These are phyloP conservation scores for Melitaea athalia DNA, from an alignment of 2,888 invertebrate species.

Conservation along the genomic window DNA sequence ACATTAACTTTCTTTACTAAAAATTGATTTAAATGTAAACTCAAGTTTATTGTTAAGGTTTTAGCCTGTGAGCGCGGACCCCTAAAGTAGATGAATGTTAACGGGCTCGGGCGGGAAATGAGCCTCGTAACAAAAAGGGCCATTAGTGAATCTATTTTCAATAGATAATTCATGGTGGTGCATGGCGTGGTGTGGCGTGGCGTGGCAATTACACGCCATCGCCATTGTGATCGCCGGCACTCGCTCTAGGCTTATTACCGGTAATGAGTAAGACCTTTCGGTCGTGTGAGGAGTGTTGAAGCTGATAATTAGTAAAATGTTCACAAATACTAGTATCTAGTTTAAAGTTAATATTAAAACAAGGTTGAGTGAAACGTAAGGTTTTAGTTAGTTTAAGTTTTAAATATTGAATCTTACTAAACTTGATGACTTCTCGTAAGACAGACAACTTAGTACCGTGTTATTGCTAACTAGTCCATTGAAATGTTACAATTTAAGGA, in stretches of 20 bases:
- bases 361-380: too few species aligned
- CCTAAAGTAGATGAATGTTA: slow-evolving; percentile 2
- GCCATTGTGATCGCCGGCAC: slow-evolving; percentile 11
- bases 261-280: neutral
- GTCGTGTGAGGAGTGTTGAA: neutral
- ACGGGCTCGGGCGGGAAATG: neutral
- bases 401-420: too few species aligned
- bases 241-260: neutral
- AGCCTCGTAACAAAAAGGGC: slow-evolving; percentile 17
- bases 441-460: too few species aligned
- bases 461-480: too few species aligned
- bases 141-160: slow-evolving; percentile 23
- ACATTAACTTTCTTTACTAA: neutral
- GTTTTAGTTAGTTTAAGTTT: too few species aligned
- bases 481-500: too few species aligned
- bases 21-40: neutral
- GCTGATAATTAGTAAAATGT: neutral
- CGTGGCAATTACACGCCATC: slow-evolving; percentile 15
- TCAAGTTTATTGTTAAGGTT: neutral
- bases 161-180: slow-evolving; percentile 23
- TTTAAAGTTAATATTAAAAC: neutral
- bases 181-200: neutral
- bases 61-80: neutral
- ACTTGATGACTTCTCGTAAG: too few species aligned
- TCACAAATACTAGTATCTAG: neutral